Evolutionary conservation across 2,113 vertebrate species (phyloP).

Genomic region (Megaptera novaeangliae): DNA sequence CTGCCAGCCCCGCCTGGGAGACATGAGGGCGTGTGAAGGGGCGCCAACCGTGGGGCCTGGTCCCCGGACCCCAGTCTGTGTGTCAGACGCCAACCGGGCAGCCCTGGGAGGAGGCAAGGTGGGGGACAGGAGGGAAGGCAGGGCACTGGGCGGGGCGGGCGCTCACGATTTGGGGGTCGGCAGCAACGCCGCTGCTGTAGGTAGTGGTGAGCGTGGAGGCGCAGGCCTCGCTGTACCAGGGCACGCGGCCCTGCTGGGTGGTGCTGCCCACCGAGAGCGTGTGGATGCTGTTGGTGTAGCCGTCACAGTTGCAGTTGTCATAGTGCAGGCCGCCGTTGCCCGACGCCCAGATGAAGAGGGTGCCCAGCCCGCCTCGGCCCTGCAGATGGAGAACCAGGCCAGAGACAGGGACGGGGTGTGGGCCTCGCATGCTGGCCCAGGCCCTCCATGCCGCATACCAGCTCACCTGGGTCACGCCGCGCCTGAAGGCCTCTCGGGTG

Average conservation of each 20-base stretch:
- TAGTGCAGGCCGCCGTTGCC: constrained; percentile 82
- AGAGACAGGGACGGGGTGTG: accelerated
- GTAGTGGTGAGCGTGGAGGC: constrained; percentile 85
- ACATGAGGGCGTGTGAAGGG: neutral
- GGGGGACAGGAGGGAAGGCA: too few relatives aligned
- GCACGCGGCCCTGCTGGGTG: constrained; percentile 71
- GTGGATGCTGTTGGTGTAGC: constrained; percentile 85
- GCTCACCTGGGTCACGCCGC: constrained; percentile 73
- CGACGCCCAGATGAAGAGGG: constrained; percentile 85
- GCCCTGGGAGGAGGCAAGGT: neutral
- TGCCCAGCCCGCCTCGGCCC: constrained; percentile 85
- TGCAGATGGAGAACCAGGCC: neutral
- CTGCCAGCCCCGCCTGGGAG: neutral
- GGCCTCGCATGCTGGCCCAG: accelerated
- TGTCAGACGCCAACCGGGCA: neutral
- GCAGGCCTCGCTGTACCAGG: constrained; percentile 83
- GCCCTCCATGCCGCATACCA: accelerated
- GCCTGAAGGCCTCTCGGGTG: constrained; percentile 77
- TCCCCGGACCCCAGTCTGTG: neutral
- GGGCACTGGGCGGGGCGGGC: neutral
- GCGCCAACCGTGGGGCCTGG: neutral
- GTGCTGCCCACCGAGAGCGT: constrained; percentile 84
- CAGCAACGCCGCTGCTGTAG: constrained; percentile 80
- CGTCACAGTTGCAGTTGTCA: constrained; percentile 84
- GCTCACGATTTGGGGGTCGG: constrained; percentile 81